Evolutionary conservation across 2,888 invertebrate genomes (phyloP).

Genomic region (Automeris io): DNA sequence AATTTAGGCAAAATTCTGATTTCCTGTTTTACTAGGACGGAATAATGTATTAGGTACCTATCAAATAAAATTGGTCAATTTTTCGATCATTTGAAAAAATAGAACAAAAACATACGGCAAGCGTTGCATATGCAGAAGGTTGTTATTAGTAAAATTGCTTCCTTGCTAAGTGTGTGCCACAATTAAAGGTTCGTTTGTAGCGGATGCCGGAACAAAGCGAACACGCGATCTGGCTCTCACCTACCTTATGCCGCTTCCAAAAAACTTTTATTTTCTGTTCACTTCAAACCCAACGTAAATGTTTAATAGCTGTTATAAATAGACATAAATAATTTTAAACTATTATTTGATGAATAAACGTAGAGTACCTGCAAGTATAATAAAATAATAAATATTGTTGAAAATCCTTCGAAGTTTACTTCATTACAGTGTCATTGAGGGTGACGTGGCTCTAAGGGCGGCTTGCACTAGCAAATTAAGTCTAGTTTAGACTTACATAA

Average conservation of each 20-base stretch:
- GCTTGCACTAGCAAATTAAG: no score
- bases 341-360: no score
- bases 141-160: constrained; percentile 58
- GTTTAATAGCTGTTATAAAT: no score
- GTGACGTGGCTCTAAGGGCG: no score
- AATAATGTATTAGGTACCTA: background rate
- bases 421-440: no score
- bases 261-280: background rate
- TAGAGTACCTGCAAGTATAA: no score
- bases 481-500: no score
- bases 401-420: no score
- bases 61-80: constrained; percentile 10
- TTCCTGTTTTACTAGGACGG: background rate
- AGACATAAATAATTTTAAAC: no score
- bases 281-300: no score
- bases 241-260: constrained; percentile 51
- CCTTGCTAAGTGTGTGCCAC: constrained; percentile 41
- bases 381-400: no score
- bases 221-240: constrained; percentile 64
- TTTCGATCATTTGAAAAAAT: background rate
- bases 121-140: constrained; percentile 28
- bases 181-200: constrained; percentile 53
- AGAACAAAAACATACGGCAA: constrained; percentile 36
- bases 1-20: no score
- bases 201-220: constrained; percentile 63